Base-by-base conservation (phyloP, 2,113 vertebrate species). In the Malaclemys terrapin region DNA sequence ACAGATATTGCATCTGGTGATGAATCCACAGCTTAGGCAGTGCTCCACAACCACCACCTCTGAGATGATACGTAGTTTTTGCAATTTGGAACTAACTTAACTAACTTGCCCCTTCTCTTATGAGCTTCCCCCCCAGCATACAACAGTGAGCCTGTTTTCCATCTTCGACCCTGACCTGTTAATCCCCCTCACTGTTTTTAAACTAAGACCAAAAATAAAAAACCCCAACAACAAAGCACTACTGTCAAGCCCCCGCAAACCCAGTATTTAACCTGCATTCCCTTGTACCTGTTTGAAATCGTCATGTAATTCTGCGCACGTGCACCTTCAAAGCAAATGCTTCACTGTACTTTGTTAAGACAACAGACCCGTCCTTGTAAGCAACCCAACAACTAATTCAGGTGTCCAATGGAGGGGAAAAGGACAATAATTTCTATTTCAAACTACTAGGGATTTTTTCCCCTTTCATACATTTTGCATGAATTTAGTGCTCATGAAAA, bases 381-480 rank as follows among this genome's bases (percentile, higher is more conserved):
- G 4, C 0, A 0, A 19, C 0, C 3, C 5, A 27, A 13, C 22
- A 52, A 29, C 47, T 22, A 19, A 2, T 13, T 8, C 12, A 65
- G 22, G 0, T 4, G 12, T 12, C 35, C 42, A 42, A 35, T 0
- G 0, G 86, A 54, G 27, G 31, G 29, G 35, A 25, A 9, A 35
- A 53, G 72, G 25, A 42, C 7, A 84, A 52, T 10, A 25, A 49
- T 2, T 25, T 35, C 24, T 2, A 0, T 10, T 78, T 3, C 76
- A 59, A 31, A 69, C 8, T 9, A 13, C 22, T n/a, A 5, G 3
- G 6, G 2, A 3, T 5, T 13, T 54, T 9, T 31, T 11, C 50
- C 53, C 54, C 29, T 75, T 29, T 8, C 0, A 0, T 0, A 0
- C 0, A 0, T 62, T 75, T 20, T 29, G 42, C 49, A 59, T 0